phyloP scores from a whole-genome alignment of 2,888 invertebrate genomes.

The Brachyptera putata region DNA sequence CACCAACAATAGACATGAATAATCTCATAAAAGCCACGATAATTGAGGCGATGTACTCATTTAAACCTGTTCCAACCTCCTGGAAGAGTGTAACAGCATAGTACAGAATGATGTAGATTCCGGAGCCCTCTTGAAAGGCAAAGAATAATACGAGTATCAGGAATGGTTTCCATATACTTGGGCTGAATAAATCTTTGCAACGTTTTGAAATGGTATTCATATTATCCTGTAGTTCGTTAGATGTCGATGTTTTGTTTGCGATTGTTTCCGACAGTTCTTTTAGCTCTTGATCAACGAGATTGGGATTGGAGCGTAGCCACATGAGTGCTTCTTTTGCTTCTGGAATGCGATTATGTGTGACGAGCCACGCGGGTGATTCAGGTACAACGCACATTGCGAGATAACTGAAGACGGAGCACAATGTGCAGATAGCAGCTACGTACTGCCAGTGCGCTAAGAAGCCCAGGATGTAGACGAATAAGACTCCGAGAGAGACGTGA shows the following conservation, averaged over 20 bases:
- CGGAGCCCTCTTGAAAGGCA: slow-evolving; percentile 66
- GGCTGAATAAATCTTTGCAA: not conserved
- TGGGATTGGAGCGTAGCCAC: slow-evolving; percentile 62
- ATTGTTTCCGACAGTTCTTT: slow-evolving; percentile 47
- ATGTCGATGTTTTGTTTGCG: slow-evolving; percentile 16
- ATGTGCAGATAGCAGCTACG: slow-evolving; percentile 60
- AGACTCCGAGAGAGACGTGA: slow-evolving; percentile 66
- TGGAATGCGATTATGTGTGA: slow-evolving; percentile 55
- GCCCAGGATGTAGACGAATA: slow-evolving; percentile 64
- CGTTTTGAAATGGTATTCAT: not conserved
- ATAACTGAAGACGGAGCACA: slow-evolving; percentile 53
- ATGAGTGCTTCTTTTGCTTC: slow-evolving; percentile 56
- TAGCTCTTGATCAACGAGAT: slow-evolving; percentile 59
- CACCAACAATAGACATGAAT: slow-evolving; percentile 62
- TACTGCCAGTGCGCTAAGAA: slow-evolving; percentile 63
- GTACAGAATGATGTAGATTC: slow-evolving; percentile 67
- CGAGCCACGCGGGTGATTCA: slow-evolving; percentile 65
- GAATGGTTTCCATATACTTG: slow-evolving; percentile 64
- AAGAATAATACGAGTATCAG: slow-evolving; percentile 60
- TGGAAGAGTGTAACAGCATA: slow-evolving; percentile 69
- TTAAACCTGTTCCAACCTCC: slow-evolving; percentile 59
- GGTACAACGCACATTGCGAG: slow-evolving; percentile 60
- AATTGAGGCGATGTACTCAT: slow-evolving; percentile 65
- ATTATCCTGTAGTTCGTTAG: not conserved
- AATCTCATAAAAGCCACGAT: slow-evolving; percentile 64